Evolutionary conservation across 2,888 invertebrate genomes (phyloP), one percentile per base, ranked within the genome.

Genomic region (Chrysomela aeneicollis): DNA sequence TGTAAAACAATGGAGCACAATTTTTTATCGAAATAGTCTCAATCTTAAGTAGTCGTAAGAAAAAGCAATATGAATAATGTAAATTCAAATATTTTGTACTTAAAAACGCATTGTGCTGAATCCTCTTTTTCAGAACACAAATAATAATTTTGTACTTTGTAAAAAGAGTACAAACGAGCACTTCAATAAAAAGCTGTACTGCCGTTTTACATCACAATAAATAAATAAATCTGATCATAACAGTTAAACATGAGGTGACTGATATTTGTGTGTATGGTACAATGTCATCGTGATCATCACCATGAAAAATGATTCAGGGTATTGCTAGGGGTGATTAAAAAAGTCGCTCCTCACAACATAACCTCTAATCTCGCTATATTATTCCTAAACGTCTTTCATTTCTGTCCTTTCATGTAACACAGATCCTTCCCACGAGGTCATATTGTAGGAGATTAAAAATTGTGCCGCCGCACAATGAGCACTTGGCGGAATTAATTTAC

Each of bases 401-500:
- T 12, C n/a, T 42, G 15, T 42, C 12, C 42, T 15, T 15, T 26
- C 47, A 57, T 21, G 57, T 57, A 46, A 57, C 57, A 57, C 46
- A 15, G 42, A 55, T 17, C 26, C 21, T 21, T 22, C 32, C 17
- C 37, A 17, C 46, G 46, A 30, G 57, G 57, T 57, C 46, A 57
- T 57, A 57, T 57, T 46, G 57, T 57, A 18, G 57, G 57, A 61
- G 59, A 62, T 66, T 26, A 59, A 62, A 66, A 66, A 59, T 55
- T 62, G 66, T 66, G 66, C 66, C 61, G 68, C 68, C 61, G 73
- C 76, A 78, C 77, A 75, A 72, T 78, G 77, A 78, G 78, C 78
- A 79, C 79, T 78, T 77, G 71, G 69, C 70, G 67, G 72, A 74
- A 71, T 70, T 71, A 68, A 73, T 72, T 68, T 74, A 71, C 71